These are phyloP conservation scores for Anoncus sp. DNA, from an alignment of 2,888 invertebrate species.

Conservation along the genomic window DNA sequence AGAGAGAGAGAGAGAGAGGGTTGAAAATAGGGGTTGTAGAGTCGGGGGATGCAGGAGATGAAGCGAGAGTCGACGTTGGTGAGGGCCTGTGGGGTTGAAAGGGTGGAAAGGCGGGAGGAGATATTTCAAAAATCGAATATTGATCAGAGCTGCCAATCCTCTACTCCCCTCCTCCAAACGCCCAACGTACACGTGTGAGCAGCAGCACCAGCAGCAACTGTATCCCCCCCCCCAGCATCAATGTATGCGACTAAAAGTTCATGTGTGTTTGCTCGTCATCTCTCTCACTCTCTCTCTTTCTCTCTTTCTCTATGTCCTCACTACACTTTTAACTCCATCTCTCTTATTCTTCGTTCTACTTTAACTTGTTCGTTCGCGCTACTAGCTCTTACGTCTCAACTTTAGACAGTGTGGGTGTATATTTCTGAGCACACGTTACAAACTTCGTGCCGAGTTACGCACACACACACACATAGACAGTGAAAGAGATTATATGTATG, in stretches of 20 bases:
- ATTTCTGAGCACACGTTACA: constrained; percentile 59
- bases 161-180: constrained; percentile 77
- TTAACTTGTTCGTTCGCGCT: constrained; percentile 32
- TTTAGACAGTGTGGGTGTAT: constrained; percentile 23
- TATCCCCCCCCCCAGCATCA: constrained; percentile 20
- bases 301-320: constrained; percentile 44
- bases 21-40: constrained; percentile 67
- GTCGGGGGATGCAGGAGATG: constrained; percentile 58
- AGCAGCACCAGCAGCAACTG: constrained; percentile 37
- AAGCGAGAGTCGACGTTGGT: constrained; percentile 60
- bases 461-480: constrained; percentile 65
- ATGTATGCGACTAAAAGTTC: constrained; percentile 58
- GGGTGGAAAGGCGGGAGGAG: constrained; percentile 70
- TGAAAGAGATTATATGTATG: constrained; percentile 45
- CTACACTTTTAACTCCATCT: constrained; percentile 15
- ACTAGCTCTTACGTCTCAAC: constrained; percentile 46
- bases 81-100: constrained; percentile 66
- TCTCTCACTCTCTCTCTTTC: constrained; percentile 52
- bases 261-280: constrained; percentile 63
- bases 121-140: constrained; percentile 83
- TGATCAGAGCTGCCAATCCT: constrained; percentile 82
- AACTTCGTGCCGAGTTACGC: constrained; percentile 60
- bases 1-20: constrained; percentile 22
- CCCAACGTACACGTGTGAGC: constrained; percentile 59
- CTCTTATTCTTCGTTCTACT: constrained; percentile 32